Conservation (phyloP, 1,140 invertebrate species). For the Heliconius congener region DNA sequence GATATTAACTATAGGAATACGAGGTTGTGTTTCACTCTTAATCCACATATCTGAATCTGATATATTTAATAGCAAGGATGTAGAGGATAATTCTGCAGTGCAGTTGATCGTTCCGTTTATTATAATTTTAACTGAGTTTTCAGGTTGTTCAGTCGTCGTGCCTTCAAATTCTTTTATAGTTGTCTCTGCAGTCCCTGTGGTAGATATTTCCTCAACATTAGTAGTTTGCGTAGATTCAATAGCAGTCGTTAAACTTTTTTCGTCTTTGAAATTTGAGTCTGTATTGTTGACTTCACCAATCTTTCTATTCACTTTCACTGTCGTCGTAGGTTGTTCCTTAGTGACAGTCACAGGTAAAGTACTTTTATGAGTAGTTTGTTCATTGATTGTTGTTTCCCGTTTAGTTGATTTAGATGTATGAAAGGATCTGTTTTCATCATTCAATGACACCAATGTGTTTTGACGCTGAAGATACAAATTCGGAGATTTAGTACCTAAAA, state of each 20-base stretch:
- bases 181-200: constrained; percentile 16
- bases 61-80: constrained; percentile 56
- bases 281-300: constrained; percentile 44
- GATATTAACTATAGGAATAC: constrained; percentile 55
- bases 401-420: constrained; percentile 54
- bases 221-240: constrained; percentile 32
- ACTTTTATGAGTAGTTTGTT: constrained; percentile 48
- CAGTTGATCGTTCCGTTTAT: constrained; percentile 76
- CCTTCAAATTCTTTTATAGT: constrained; percentile 43
- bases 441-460: constrained; percentile 36
- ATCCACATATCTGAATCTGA: constrained; percentile 52
- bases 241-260: constrained; percentile 34
- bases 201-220: constrained; percentile 22
- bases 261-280: constrained; percentile 21
- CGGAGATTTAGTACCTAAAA: constrained; percentile 32
- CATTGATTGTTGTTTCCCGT: constrained; percentile 53
- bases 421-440: constrained; percentile 60
- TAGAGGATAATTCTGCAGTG: constrained; percentile 68
- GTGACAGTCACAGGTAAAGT: constrained; percentile 41
- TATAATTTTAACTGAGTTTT: constrained; percentile 62
- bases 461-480: constrained; percentile 33
- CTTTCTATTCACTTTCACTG: constrained; percentile 63
- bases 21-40: constrained; percentile 50
- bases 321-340: constrained; percentile 46
- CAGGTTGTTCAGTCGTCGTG: constrained; percentile 55